These are phyloP conservation scores for Thelaira solivaga DNA, from an alignment of 2,888 invertebrate genomes.

Conservation along the genomic window DNA sequence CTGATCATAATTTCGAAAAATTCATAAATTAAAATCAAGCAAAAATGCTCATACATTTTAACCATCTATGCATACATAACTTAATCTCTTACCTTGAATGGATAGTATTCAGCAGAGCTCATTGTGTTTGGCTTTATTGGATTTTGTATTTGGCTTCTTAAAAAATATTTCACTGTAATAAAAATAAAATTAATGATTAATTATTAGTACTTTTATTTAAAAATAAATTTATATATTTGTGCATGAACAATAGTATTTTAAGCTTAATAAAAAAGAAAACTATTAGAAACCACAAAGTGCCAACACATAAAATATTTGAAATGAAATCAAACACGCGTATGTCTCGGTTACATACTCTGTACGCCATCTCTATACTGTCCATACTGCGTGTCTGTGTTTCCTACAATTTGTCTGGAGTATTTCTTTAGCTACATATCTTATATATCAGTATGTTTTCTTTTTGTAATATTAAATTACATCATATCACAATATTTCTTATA, in stretches of 20 bases:
- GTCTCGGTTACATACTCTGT: too few relatives aligned
- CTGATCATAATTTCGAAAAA: background rate
- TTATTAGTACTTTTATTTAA: background rate
- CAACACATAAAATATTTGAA: background rate
- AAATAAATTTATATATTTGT: background rate
- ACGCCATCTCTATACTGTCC: too few relatives aligned
- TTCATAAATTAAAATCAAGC: too few relatives aligned
- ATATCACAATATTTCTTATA: slow-evolving; percentile 29
- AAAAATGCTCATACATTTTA: too few relatives aligned
- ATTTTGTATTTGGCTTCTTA: slow-evolving; percentile 42
- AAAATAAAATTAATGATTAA: slow-evolving; percentile 21
- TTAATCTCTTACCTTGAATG: slow-evolving; percentile 86
- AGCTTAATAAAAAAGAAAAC: background rate
- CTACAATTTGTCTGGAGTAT: background rate
- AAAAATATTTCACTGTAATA: slow-evolving; percentile 44
- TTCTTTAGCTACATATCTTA: background rate
- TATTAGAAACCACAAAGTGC: background rate
- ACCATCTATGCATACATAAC: too few relatives aligned
- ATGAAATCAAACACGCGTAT: background rate
- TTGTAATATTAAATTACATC: slow-evolving; percentile 30
- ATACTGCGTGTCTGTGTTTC: too few relatives aligned
- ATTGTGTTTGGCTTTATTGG: slow-evolving; percentile 77
- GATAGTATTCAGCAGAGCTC: slow-evolving; percentile 90
- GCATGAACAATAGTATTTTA: too few relatives aligned
- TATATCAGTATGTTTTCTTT: background rate